phyloP scores from a whole-genome alignment of 2,888 invertebrate species.

The Antheraea assamensis region DNA sequence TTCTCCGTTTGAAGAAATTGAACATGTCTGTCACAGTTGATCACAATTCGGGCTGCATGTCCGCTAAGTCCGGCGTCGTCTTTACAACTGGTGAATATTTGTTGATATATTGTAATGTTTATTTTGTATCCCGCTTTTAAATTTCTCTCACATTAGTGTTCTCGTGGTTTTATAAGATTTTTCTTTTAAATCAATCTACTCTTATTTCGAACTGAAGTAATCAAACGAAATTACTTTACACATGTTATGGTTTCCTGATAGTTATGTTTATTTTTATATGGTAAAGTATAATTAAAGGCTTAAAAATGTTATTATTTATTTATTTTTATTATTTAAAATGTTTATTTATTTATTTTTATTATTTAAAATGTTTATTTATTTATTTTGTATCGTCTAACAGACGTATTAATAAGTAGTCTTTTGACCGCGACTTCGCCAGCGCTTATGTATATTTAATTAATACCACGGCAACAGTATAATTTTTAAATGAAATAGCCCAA shows the following conservation, averaged over 20 bases:
- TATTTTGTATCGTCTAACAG: too few species aligned
- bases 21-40: conserved; percentile 60
- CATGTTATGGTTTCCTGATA: neutral
- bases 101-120: neutral
- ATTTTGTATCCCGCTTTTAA: neutral
- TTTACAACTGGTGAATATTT: conserved; percentile 43
- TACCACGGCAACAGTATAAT: too few species aligned
- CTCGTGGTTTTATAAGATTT: neutral
- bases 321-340: neutral
- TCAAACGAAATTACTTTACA: neutral
- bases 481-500: too few species aligned
- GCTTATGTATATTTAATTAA: too few species aligned
- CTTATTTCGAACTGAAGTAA: neutral
- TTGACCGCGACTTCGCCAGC: too few species aligned
- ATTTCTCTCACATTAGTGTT: neutral
- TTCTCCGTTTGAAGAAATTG: conserved; percentile 76
- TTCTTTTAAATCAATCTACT: neutral
- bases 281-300: neutral
- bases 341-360: neutral
- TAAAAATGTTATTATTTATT: neutral
- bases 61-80: conserved; percentile 48
- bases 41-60: conserved; percentile 45
- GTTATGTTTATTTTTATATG: neutral
- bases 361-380: too few species aligned
- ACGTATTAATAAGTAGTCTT: too few species aligned